These are phyloP conservation scores for Epinephelus cyanopodus DNA, from an alignment of 2,113 vertebrate genomes.

Conservation along the genomic window DNA sequence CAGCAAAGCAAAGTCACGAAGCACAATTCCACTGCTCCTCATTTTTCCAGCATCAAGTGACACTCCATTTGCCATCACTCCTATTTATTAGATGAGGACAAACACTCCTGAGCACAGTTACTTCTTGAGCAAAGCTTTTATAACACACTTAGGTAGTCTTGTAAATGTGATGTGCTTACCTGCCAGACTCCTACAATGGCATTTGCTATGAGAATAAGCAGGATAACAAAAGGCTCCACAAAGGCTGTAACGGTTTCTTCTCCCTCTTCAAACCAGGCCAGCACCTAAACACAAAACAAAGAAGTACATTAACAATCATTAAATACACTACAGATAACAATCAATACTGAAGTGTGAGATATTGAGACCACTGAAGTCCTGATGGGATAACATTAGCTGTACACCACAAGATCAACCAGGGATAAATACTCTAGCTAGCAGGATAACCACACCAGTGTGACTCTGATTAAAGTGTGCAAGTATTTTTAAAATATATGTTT, in stretches of 20 bases:
- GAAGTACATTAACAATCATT: background rate
- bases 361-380: background rate
- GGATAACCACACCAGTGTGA: background rate
- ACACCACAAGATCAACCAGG: background rate
- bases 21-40: background rate
- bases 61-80: background rate
- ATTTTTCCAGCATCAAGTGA: background rate
- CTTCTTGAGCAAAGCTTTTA: background rate
- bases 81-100: no score
- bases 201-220: conserved; percentile 98
- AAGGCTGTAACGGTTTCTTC: conserved; percentile 98
- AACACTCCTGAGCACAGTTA: background rate
- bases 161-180: conserved; percentile 82
- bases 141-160: background rate
- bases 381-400: background rate
- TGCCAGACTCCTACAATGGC: conserved; percentile 99
- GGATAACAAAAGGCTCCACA: conserved; percentile 99
- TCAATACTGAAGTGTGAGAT: background rate
- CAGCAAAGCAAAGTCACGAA: background rate
- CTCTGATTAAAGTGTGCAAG: background rate
- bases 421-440: background rate
- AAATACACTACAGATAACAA: background rate
- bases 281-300: conserved; percentile 85
- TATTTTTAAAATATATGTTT: background rate
- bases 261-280: conserved; percentile 99